Percentiles rank a stretch among this genome's conserved stretches.
Conservation (phyloP, 1,140 invertebrate genomes). For the Cecropterus lyciades region DNA sequence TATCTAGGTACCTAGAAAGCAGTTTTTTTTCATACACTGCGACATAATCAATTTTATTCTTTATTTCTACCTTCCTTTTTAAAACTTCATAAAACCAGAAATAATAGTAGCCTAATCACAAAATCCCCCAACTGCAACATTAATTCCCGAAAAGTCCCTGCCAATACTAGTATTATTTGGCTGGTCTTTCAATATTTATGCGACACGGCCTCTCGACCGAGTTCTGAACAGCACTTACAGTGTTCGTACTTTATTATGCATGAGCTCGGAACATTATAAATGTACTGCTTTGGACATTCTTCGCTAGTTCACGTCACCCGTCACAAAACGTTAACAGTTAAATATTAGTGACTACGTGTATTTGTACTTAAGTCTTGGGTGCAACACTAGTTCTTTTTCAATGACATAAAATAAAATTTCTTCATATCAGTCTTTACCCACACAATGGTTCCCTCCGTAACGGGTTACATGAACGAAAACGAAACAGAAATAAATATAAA, state of each 20-base stretch:
- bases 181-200: slow-evolving; percentile 33
- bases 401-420: no score
- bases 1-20: no score
- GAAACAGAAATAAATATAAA: no score
- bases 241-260: slow-evolving; percentile 33
- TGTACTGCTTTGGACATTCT: slow-evolving; percentile 34
- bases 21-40: no score
- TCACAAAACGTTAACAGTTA: slow-evolving; percentile 8
- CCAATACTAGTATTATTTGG: slow-evolving; percentile 27
- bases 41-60: no score
- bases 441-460: no score
- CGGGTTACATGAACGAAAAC: no score
- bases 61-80: background rate
- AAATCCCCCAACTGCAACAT: slow-evolving; percentile 3
- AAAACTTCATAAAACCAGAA: background rate
- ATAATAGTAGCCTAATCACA: background rate
- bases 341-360: background rate
- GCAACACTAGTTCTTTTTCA: no score
- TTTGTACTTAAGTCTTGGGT: no score
- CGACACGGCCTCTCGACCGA: slow-evolving; percentile 35
- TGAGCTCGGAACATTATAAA: slow-evolving; percentile 33
- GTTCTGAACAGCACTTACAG: slow-evolving; percentile 30
- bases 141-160: slow-evolving; percentile 10
- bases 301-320: slow-evolving; percentile 26
- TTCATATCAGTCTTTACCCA: no score